Evolutionary conservation across 1,140 invertebrate genomes (phyloP).

Genomic region (Drosophila rhopaloa): DNA sequence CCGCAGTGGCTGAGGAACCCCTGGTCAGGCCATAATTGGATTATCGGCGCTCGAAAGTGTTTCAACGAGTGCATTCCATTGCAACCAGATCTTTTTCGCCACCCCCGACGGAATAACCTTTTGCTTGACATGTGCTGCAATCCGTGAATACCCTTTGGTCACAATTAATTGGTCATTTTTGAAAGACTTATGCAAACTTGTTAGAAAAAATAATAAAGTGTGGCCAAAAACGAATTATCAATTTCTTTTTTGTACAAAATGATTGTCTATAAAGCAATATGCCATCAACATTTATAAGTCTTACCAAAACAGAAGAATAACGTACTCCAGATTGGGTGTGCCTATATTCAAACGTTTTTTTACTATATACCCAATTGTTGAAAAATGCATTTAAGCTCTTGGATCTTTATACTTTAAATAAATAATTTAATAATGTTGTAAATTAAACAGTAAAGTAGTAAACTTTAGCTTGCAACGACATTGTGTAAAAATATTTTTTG

Average conservation of each 20-base stretch:
- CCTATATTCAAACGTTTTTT: too few species aligned
- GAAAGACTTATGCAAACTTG: neutral
- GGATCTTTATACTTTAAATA: too few species aligned
- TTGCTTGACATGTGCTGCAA: constrained; percentile 1
- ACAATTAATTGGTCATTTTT: constrained; percentile 10
- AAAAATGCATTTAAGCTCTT: too few species aligned
- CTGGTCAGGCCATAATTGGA: constrained; percentile 72
- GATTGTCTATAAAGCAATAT: too few species aligned
- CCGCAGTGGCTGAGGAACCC: constrained; percentile 19
- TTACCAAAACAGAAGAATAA: neutral
- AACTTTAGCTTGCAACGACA: neutral
- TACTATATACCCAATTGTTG: too few species aligned
- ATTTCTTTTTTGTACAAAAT: too few species aligned
- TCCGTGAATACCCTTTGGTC: constrained; percentile 32
- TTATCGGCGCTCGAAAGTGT: constrained; percentile 70
- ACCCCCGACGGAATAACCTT: constrained; percentile 4
- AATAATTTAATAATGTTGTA: too few species aligned
- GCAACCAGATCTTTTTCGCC: constrained; percentile 34
- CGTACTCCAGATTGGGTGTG: too few species aligned
- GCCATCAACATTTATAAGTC: too few species aligned
- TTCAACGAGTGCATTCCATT: constrained; percentile 66
- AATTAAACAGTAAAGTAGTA: too few species aligned
- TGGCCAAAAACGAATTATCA: too few species aligned
- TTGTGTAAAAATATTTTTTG: neutral
- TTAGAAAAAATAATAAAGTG: too few species aligned